phyloP scores from a whole-genome alignment of 1,140 invertebrate species.

The Orchestia grillus region DNA sequence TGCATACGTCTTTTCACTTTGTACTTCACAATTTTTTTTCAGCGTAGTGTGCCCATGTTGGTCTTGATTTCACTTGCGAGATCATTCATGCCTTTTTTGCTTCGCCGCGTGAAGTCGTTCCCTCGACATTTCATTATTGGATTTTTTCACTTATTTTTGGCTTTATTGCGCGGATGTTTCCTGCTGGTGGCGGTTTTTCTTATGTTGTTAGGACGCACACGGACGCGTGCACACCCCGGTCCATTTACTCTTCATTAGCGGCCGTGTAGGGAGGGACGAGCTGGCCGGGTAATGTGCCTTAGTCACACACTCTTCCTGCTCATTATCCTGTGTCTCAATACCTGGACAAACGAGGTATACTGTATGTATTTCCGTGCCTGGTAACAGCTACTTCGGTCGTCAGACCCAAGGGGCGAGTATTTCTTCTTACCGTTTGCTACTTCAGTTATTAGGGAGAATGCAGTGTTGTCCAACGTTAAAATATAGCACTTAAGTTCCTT shows the following conservation, averaged over 20 bases:
- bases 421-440: too few relatives aligned
- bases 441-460: too few relatives aligned
- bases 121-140: not conserved
- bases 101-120: not conserved
- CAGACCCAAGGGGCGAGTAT: too few relatives aligned
- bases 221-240: not conserved
- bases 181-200: not conserved
- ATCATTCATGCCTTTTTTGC: not conserved
- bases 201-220: not conserved
- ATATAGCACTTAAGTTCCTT: too few relatives aligned
- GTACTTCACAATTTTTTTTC: not conserved
- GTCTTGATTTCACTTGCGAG: not conserved
- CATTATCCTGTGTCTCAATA: not conserved
- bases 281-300: not conserved
- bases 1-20: not conserved
- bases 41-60: not conserved
- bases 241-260: not conserved
- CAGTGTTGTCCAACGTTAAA: too few relatives aligned
- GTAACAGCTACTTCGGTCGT: not conserved
- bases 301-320: not conserved
- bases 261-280: not conserved
- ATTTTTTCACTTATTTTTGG: not conserved
- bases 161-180: not conserved
- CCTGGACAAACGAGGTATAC: not conserved
- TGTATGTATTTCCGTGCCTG: not conserved